Percentiles rank a stretch among this genome's conserved stretches.
These are phyloP conservation scores for Drosophila mojavensis DNA, from an alignment of 1,140 invertebrate genomes.

Conservation along the genomic window DNA sequence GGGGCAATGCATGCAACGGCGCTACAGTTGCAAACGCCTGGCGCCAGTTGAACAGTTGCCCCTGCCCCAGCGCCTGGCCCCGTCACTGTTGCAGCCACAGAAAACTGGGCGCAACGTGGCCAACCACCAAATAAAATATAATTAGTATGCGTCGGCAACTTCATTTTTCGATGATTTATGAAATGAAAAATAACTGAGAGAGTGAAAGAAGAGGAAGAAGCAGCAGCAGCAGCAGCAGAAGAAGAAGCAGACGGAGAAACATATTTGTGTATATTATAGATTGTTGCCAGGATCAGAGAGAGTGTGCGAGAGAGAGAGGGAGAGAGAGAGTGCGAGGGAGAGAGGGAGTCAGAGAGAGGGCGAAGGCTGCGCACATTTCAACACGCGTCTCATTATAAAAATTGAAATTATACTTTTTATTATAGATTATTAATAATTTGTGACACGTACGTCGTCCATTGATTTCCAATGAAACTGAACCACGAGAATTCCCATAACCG, in stretches of 20 bases:
- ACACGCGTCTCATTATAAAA: constrained; percentile 78
- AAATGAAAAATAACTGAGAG: constrained; percentile 58
- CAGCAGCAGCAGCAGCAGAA: neutral
- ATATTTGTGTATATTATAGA: neutral
- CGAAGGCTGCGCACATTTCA: constrained; percentile 49
- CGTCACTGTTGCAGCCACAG: neutral
- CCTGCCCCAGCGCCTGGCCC: constrained; percentile 3
- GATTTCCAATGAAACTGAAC: constrained; percentile 66
- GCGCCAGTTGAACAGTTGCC: constrained; percentile 54
- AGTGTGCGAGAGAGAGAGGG: too few species aligned
- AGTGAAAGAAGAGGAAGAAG: too few species aligned
- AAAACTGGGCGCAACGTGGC: constrained; percentile 75
- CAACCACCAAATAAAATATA: constrained; percentile 59
- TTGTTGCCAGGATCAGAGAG: constrained; percentile 20
- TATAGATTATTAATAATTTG: constrained; percentile 82
- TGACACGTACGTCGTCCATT: constrained; percentile 60
- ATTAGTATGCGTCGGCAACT: constrained; percentile 80
- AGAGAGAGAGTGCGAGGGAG: too few species aligned
- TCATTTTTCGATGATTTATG: constrained; percentile 82
- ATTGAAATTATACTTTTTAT: constrained; percentile 79
- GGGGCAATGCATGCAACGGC: constrained; percentile 42
- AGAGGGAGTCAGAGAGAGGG: too few species aligned
- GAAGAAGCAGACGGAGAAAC: constrained; percentile 2
- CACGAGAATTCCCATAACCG: constrained; percentile 2
- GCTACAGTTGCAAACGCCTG: constrained; percentile 59